Evolutionary conservation across 2,797 vertebrate genomes (phyloP).

Genomic region (Poeciliopsis presidionis): DNA sequence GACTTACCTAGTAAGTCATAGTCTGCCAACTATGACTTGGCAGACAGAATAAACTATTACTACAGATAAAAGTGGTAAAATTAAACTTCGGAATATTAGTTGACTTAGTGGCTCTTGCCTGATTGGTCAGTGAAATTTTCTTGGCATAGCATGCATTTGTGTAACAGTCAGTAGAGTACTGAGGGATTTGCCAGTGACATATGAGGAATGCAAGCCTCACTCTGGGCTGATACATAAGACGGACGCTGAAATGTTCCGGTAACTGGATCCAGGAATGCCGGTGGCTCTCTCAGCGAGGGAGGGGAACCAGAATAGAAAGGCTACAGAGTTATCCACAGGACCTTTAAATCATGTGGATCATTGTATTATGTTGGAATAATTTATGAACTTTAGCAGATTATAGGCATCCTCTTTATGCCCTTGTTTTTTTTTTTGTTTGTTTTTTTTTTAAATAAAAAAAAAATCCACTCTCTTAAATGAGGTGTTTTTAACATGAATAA

Average conservation of each 20-base stretch:
- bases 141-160: constrained; percentile 24
- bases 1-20: too few species aligned
- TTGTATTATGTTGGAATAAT: neutral
- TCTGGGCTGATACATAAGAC: constrained; percentile 58
- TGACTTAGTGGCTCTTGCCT: constrained; percentile 33
- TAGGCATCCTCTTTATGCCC: neutral
- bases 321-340: constrained; percentile 46
- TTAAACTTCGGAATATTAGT: neutral
- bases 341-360: constrained; percentile 32
- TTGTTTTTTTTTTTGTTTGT: too few species aligned
- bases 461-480: neutral
- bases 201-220: constrained; percentile 70
- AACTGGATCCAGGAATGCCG: constrained; percentile 65
- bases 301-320: constrained; percentile 26
- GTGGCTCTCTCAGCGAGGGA: constrained; percentile 22
- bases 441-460: neutral
- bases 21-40: neutral
- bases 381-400: neutral
- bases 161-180: constrained; percentile 17
- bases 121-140: constrained; percentile 41
- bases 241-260: constrained; percentile 52
- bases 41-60: neutral
- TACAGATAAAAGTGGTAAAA: neutral
- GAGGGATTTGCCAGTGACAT: constrained; percentile 60
- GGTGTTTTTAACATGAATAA: constrained; percentile 6